Conservation (phyloP, 2,113 vertebrate genomes). For the Phylloscopus whistleri region DNA sequence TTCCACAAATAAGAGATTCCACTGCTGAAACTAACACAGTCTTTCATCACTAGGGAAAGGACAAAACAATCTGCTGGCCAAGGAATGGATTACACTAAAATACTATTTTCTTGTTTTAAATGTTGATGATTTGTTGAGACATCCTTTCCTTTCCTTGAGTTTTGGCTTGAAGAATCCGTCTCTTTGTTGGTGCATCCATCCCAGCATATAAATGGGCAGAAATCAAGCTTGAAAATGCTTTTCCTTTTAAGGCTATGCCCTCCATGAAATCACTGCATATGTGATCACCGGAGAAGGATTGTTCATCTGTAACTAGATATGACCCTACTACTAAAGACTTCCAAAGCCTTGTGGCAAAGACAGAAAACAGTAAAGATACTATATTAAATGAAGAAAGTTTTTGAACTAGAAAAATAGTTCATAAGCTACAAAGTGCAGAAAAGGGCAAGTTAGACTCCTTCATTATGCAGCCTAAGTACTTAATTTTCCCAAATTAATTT, state of each 20-base stretch:
- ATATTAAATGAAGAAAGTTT: neutral
- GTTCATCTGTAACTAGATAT: neutral
- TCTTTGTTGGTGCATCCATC: neutral
- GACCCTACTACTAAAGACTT: neutral
- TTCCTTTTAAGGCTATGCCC: neutral
- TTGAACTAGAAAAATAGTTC: neutral
- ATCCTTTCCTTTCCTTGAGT: neutral
- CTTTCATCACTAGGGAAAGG: neutral
- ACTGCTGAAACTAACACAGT: neutral
- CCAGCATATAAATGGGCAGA: neutral
- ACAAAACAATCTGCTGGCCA: neutral
- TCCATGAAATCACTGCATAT: neutral
- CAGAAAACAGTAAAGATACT: neutral
- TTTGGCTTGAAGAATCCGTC: neutral
- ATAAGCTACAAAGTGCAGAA: neutral
- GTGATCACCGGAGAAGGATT: neutral
- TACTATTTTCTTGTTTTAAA: neutral
- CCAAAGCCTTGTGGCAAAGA: neutral
- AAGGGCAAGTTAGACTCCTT: neutral
- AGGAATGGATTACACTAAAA: neutral
- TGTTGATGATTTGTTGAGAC: neutral
- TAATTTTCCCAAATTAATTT: neutral
- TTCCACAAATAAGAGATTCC: neutral
- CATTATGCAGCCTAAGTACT: neutral
- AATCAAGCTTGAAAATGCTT: neutral